Evolutionary conservation across 2,888 invertebrate genomes (phyloP), one percentile per base, ranked within the genome.

Genomic region (Temnothorax rugatulus): DNA sequence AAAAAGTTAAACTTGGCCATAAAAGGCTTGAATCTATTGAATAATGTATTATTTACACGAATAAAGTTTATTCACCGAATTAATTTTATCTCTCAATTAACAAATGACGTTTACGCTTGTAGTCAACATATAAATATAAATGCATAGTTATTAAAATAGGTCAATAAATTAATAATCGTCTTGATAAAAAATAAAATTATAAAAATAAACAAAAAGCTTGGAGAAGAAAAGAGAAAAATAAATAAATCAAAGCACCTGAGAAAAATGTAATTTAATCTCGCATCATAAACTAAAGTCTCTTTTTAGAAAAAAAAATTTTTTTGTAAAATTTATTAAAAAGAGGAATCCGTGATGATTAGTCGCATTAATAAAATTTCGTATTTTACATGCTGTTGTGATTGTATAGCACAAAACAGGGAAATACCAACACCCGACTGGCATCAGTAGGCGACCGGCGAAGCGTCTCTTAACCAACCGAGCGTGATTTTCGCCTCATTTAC

Each of bases 401-500:
- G 47, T 63, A 75, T 63, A 75, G 11, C 3, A 18, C 21, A 25
- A 52, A 76, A 59, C 21, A 64, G 11, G 50, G 50, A 38, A 38
- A 63, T 34, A 34, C 38, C 18, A 63, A 61, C 61, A 76, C 66
- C 13, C 71, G 29, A 44, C 25, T 82, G 83, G 63, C 82, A 83
- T 69, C 79, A 77, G 74, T 41, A 57, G 34, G 74, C 38, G 47
- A 69, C 4, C 59, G 74, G 75, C 66, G 66, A 68, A 84, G 87
- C 83, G 83, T 87, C 86, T 86, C 85, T 79, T 83, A 89, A 69
- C 84, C 90, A 89, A 82, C 87, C 87, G 84, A 93, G 90, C 88
- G 91, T 92, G 90, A 92, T 92, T 92, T 91, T 92, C 92, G 87
- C 90, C 88, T 90, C 90, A 90, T 89, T 89, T 90, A 90, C 63